These are phyloP conservation scores for Mus minutoides DNA, from an alignment of 2,797 vertebrate species.

Conservation along the genomic window DNA sequence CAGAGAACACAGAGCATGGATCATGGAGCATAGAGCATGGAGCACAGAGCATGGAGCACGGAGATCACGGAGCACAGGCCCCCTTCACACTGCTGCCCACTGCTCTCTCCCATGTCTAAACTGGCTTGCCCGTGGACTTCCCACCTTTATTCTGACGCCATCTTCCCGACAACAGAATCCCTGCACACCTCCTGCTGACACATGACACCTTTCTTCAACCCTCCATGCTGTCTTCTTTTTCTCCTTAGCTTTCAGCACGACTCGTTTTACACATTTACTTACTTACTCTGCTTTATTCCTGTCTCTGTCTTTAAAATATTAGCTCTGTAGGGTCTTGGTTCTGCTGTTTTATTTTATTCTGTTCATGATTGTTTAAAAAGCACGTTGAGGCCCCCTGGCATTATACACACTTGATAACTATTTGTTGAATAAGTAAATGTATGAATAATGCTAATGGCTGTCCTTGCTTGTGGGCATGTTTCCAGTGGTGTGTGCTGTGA, in stretches of 20 bases:
- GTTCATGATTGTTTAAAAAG: neutral
- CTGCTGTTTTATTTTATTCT: neutral
- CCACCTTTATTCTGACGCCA: too few relatives aligned
- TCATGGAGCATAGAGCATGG: neutral
- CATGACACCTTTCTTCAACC: neutral
- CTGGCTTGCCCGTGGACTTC: neutral
- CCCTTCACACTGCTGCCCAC: neutral
- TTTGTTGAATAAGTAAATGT: neutral
- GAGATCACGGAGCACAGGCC: accelerated
- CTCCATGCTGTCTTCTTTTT: neutral
- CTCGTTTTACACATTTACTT: neutral
- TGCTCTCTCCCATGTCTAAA: neutral
- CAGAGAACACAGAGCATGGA: accelerated
- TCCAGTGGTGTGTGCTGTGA: neutral
- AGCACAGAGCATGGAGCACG: neutral
- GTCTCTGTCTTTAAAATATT: neutral
- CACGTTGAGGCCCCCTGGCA: neutral
- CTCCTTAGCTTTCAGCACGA: neutral
- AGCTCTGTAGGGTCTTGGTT: neutral
- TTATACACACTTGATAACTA: neutral
- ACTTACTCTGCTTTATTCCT: neutral
- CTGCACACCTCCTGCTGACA: neutral
- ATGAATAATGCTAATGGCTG: neutral
- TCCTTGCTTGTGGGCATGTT: neutral
- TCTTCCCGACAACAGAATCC: too few relatives aligned